Conservation (phyloP, 2,888 invertebrate genomes). For the Stegana nigrithorax region DNA sequence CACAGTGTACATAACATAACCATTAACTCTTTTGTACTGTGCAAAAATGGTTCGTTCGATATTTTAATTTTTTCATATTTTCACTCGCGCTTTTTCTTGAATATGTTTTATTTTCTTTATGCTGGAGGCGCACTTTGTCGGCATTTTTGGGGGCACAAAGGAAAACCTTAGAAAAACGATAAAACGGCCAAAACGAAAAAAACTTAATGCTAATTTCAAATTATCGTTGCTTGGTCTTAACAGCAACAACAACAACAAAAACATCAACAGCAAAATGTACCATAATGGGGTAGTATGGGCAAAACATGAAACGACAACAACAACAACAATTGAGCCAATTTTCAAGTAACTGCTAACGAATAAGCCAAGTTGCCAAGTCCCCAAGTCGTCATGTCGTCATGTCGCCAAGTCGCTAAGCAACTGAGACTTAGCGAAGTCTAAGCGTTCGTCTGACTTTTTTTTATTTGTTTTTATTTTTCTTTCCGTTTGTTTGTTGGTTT, state of each 20-base stretch:
- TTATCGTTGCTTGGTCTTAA: neutral
- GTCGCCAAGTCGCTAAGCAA: no score
- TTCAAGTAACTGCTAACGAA: constrained; percentile 12
- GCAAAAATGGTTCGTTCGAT: no score
- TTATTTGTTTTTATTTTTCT: constrained; percentile 4
- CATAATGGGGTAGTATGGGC: neutral
- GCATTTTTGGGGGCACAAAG: constrained; percentile 5
- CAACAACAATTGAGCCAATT: constrained; percentile 9
- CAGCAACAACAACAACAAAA: neutral
- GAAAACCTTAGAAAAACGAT: neutral
- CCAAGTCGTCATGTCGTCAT: no score
- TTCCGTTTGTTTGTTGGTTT: constrained; percentile 38
- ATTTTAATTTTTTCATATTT: no score
- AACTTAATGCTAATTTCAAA: neutral
- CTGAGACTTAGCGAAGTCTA: neutral
- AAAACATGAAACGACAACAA: no score
- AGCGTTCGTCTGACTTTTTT: neutral
- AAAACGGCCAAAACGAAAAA: neutral
- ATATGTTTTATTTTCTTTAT: no score
- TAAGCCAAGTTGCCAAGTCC: neutral
- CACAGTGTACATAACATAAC: no score
- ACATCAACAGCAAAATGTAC: neutral
- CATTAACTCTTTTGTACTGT: no score
- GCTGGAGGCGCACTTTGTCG: constrained; percentile 16
- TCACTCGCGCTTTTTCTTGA: no score